These are phyloP conservation scores for Apodemus speciosus DNA, from an alignment of 2,113 vertebrate species.

Conservation along the genomic window DNA sequence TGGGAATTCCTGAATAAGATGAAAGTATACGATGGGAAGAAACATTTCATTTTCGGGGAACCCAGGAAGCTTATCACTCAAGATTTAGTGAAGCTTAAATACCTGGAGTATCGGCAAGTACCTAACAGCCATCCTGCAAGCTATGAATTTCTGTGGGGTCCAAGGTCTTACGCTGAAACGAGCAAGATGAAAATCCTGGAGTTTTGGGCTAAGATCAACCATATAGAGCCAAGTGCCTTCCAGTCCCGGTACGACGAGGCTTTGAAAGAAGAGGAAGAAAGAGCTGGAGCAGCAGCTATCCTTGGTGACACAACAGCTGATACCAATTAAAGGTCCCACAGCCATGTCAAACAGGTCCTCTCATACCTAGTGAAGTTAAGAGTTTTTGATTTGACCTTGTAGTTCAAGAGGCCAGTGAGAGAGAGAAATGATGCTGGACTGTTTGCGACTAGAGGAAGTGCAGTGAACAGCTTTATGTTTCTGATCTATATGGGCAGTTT, in stretches of 20 bases:
- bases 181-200: conserved; percentile 31
- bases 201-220: conserved; percentile 10
- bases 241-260: neutral
- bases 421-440: neutral
- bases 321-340: neutral
- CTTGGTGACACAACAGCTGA: neutral
- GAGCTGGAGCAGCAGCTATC: neutral
- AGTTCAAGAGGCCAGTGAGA: neutral
- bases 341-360: neutral
- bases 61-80: conserved; percentile 59
- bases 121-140: neutral
- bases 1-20: conserved; percentile 53
- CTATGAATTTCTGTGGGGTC: conserved; percentile 51
- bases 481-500: neutral
- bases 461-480: neutral
- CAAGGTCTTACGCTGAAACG: conserved; percentile 18
- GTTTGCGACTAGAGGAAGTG: neutral
- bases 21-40: conserved; percentile 29
- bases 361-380: neutral
- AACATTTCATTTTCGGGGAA: conserved; percentile 57
- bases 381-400: neutral
- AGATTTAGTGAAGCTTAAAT: conserved; percentile 45
- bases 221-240: neutral
- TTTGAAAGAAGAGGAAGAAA: neutral
- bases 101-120: neutral